Base-by-base conservation (phyloP, 2,113 vertebrate genomes). In the Aptenodytes forsteri region DNA sequence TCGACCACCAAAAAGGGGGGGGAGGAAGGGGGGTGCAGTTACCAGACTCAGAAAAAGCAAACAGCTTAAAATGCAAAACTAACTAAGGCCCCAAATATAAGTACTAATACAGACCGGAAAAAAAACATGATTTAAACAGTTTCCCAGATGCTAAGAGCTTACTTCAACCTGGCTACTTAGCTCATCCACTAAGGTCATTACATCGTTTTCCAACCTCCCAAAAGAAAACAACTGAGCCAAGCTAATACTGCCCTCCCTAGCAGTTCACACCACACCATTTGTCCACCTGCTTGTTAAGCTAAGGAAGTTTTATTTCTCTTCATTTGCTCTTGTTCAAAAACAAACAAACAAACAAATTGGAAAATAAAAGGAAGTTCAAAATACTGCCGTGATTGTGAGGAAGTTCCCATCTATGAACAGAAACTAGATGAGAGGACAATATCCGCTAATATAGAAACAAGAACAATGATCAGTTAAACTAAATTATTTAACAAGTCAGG, bases 181-280 rank as follows among this genome's bases (percentile, higher is more conserved):
- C 56, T 83, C 38, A 95, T 44, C 72, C 52, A 49, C 44, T 83
- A n/a, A 89, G 36, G 49, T 82, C n/a, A 82, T 65, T 64, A 89
- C 61, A 71, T n/a, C 3, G 0, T 73, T 44, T 87, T 92, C 66
- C 38, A 56, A 94, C 88, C 20, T 83, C 87, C 29, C 58, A 42
- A 36, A 75, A 80, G 54, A 88, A 76, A 92, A 77, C 26, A 72
- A 55, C 6, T 8, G 13, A 38, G 27, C 76, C 29, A 81, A 80
- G 40, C 29, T 62, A 77, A 66, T 38, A 64, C 14, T 32, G 13
- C 20, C 23, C 54, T 61, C 30, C n/a, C 11, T 9, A 36, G 36
- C 29, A n/a, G 36, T 36, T 47, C 66, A 85, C 78, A 83, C 49
- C 49, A 81, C 36, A 86, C 40, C 30, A 38, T 69, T 75, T 66